Base-by-base conservation (phyloP, 2,888 invertebrate genomes). In the Actias luna region DNA sequence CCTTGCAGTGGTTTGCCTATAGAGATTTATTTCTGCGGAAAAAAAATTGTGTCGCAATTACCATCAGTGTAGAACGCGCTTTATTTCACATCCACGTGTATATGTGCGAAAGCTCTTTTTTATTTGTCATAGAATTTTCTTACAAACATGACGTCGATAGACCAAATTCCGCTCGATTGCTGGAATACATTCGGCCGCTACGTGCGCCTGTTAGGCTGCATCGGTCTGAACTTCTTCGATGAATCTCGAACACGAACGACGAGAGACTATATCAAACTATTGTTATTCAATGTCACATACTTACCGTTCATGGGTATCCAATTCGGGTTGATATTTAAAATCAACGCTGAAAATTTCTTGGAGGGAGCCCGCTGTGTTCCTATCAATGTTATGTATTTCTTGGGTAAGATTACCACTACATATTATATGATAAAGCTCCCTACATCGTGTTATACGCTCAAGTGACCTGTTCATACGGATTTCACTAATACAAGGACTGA, bases 161-260 rank as follows among this genome's bases (percentile, higher is more conserved):
- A 58, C 12, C 33, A 67, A 22, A 62, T 78, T 5, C 66, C 70
- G 0, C 1, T 31, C 12, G 69, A 67, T n/a, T 75, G 69, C 39
- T 71, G 59, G 63, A 65, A 64, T 27, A 77, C 72, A 5, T 69
- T 72, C 25, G 55, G 22, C 1, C 61, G 59, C 1, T 73, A 68
- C 39, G 22, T 67, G 16, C 22, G 36, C 18, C 57, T 74, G 0
- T 61, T 75, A 4, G 60, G 65, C 62, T 62, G 62, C 8, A 67
- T 76, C 18, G 77, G 77, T 0, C 58, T 77, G 10, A 67, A 71
- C n/a, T 62, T 76, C 18, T 71, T 76, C 14, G 64, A 66, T 0
- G 29, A 66, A 22, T 35, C 70, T 1, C 33, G 31, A 25, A 42
- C n/a, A 18, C 64, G 52, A 25, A 58, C 64, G 8, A 60, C 29